These are phyloP conservation scores for Formica aserva DNA, from an alignment of 2,888 invertebrate species.

Conservation along the genomic window DNA sequence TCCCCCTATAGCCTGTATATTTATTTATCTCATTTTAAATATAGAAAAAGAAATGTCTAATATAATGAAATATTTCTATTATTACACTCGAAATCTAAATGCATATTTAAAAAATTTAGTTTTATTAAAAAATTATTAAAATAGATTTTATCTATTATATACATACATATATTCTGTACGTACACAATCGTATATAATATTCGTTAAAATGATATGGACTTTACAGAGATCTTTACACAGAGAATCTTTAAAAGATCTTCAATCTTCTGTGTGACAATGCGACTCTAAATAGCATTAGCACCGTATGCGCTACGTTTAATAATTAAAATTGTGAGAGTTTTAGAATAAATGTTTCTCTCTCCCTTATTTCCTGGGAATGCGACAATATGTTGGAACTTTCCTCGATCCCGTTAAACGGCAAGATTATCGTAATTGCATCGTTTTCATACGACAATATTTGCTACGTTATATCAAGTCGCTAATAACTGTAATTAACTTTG, in stretches of 20 bases:
- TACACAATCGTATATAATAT: too few species aligned
- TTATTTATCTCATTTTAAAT: neutral
- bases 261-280: too few species aligned
- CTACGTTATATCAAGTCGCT: neutral
- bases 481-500: neutral
- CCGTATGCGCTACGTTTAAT: neutral
- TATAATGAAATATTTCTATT: neutral
- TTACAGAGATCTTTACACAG: too few species aligned
- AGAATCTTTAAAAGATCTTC: too few species aligned
- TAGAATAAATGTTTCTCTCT: neutral
- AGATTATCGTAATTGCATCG: neutral
- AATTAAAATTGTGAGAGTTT: neutral
- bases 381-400: slow-evolving; percentile 1
- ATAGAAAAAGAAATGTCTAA: neutral
- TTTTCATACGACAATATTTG: neutral
- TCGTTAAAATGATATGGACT: too few species aligned
- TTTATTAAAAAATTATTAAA: neutral
- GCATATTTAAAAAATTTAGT: neutral
- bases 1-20: neutral
- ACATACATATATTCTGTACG: too few species aligned
- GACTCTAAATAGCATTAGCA: neutral
- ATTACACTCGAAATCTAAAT: neutral
- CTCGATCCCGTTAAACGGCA: neutral
- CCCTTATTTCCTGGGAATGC: neutral
- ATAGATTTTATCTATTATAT: neutral